Conservation (phyloP, 2,113 vertebrate genomes). For the Myanophis thanlyinensis region DNA sequence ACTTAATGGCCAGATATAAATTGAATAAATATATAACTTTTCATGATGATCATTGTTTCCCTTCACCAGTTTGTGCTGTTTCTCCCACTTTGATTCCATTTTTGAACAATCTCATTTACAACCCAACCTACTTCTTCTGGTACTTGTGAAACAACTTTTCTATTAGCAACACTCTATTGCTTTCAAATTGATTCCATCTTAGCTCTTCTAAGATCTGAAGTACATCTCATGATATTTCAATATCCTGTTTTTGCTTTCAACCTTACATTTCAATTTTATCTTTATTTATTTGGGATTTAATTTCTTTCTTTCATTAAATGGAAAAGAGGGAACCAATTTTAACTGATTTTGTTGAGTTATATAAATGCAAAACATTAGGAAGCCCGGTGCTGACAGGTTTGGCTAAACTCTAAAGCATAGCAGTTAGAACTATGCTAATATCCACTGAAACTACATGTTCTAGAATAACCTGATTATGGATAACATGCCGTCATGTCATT, state of each 20-base stretch:
- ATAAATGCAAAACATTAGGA: slow-evolving; percentile 34
- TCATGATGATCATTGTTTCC: slow-evolving; percentile 23
- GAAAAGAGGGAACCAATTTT: neutral
- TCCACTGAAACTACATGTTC: slow-evolving; percentile 13
- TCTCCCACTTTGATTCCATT: slow-evolving; percentile 21
- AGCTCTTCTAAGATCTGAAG: slow-evolving; percentile 33
- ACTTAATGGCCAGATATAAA: neutral
- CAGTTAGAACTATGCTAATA: neutral
- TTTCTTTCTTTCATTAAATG: slow-evolving; percentile 8
- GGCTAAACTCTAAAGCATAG: neutral
- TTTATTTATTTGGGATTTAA: slow-evolving; percentile 26
- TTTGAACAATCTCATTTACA: slow-evolving; percentile 35
- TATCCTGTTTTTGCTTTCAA: neutral
- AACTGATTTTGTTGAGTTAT: slow-evolving; percentile 9
- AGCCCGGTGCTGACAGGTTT: neutral
- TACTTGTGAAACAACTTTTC: slow-evolving; percentile 44
- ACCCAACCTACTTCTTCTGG: slow-evolving; percentile 27
- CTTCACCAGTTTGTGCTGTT: slow-evolving; percentile 15
- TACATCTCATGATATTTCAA: slow-evolving; percentile 6
- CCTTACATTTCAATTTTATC: neutral
- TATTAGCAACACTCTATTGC: slow-evolving; percentile 31
- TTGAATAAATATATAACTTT: neutral
- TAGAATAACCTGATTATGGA: neutral
- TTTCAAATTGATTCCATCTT: slow-evolving; percentile 37
- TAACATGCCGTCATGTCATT: neutral